These are phyloP conservation scores for Acipenser oxyrinchus DNA, from an alignment of 2,797 vertebrate genomes.

Conservation along the genomic window DNA sequence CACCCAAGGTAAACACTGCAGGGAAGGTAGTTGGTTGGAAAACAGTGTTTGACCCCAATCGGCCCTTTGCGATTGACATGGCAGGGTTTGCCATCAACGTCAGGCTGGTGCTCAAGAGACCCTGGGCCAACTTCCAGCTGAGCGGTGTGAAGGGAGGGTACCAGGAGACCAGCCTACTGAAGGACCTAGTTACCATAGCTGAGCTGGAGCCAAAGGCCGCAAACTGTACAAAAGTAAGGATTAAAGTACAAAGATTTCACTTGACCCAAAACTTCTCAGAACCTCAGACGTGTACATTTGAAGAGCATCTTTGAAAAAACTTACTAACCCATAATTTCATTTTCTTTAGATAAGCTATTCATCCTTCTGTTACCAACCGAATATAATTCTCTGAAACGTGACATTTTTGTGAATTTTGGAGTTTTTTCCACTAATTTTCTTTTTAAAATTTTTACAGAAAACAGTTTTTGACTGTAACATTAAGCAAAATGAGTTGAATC, in stretches of 20 bases:
- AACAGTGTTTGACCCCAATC: conserved; percentile 74
- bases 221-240: conserved; percentile 80
- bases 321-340: too few relatives aligned
- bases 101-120: conserved; percentile 69
- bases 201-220: conserved; percentile 82
- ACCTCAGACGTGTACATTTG: too few relatives aligned
- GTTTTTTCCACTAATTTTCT: too few relatives aligned
- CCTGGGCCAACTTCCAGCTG: conserved; percentile 78
- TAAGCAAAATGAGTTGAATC: too few relatives aligned
- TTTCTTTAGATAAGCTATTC: too few relatives aligned
- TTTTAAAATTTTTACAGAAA: too few relatives aligned
- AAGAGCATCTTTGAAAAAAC: too few relatives aligned
- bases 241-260: background rate
- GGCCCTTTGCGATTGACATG: conserved; percentile 86
- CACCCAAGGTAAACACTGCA: conserved; percentile 68
- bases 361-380: too few relatives aligned
- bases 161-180: conserved; percentile 79
- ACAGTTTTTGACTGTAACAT: too few relatives aligned
- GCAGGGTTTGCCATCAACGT: conserved; percentile 81
- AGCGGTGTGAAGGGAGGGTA: conserved; percentile 78
- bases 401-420: too few relatives aligned
- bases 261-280: background rate
- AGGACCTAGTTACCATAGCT: conserved; percentile 70
- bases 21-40: conserved; percentile 84
- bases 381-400: too few relatives aligned